phyloP scores from a whole-genome alignment of 2,888 invertebrate species.

The Hirtodrosophila confusa region DNA sequence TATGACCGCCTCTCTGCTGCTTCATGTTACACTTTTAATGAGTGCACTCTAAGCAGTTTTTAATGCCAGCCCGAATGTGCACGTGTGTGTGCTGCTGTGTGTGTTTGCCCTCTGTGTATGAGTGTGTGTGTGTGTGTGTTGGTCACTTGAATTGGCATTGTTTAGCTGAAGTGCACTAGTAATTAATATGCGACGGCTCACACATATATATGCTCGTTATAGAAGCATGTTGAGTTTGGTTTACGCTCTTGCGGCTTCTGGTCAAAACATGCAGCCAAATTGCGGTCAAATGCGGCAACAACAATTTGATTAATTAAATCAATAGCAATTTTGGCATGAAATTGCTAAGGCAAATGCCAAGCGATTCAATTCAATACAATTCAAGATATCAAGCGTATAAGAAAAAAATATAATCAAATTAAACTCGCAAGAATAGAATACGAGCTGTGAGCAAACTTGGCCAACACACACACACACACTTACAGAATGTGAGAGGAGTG shows the following conservation, averaged over 20 bases:
- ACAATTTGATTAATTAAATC: constrained; percentile 61
- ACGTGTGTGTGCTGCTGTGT: constrained; percentile 4
- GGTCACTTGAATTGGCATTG: constrained; percentile 63
- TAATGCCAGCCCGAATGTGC: constrained; percentile 39
- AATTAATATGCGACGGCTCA: constrained; percentile 67
- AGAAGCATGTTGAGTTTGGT: constrained; percentile 5
- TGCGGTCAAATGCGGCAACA: constrained; percentile 16
- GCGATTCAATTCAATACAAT: constrained; percentile 20
- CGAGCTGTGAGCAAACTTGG: constrained; percentile 44
- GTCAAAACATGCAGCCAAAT: constrained; percentile 34
- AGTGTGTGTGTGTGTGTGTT: constrained; percentile 6
- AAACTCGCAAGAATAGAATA: constrained; percentile 36
- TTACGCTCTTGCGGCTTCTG: constrained; percentile 38
- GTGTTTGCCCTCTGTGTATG: constrained; percentile 2
- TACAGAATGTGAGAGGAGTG: neutral
- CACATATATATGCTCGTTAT: neutral
- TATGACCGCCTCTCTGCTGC: constrained; percentile 61
- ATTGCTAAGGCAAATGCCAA: constrained; percentile 8
- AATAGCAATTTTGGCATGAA: constrained; percentile 15
- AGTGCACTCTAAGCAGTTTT: constrained; percentile 72
- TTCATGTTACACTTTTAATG: constrained; percentile 76
- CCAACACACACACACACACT: constrained; percentile 9
- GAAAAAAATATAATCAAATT: constrained; percentile 33
- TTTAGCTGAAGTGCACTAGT: constrained; percentile 44
- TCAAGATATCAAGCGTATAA: constrained; percentile 4